phyloP scores from a whole-genome alignment of 2,113 vertebrate genomes.

The Raja brachyura region DNA sequence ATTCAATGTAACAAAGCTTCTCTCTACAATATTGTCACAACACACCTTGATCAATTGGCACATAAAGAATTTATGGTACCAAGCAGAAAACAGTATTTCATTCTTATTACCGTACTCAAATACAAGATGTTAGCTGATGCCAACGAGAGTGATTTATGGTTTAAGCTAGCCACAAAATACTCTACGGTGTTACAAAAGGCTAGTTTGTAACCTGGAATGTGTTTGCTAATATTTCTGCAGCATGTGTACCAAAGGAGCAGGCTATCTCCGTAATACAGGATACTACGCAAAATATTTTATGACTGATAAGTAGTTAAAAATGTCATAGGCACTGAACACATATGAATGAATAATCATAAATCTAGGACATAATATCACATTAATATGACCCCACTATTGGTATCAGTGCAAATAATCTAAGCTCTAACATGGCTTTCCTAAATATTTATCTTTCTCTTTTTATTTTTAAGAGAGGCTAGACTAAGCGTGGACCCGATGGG shows the following conservation, averaged over 20 bases:
- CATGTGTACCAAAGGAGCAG: background rate
- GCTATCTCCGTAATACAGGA: background rate
- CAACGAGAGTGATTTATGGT: background rate
- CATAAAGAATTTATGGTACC: background rate
- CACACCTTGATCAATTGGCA: conserved; percentile 4
- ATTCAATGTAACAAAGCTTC: background rate
- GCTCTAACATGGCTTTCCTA: no score
- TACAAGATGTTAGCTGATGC: background rate
- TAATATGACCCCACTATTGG: no score
- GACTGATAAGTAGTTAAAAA: background rate
- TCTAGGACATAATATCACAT: no score
- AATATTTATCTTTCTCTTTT: no score
- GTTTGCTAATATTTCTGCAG: background rate
- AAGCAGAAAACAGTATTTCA: background rate
- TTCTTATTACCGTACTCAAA: conserved; percentile 6
- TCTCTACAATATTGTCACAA: conserved; percentile 1
- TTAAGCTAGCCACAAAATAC: background rate
- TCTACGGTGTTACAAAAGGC: background rate
- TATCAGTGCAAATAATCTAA: no score
- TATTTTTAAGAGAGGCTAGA: no score
- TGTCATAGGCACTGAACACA: background rate
- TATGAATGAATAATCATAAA: no score
- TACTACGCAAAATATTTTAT: background rate
- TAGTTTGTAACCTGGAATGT: background rate
- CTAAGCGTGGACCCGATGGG: no score